Evolutionary conservation across 1,140 invertebrate species (phyloP).

Genomic region (Drosophila ficusphila): DNA sequence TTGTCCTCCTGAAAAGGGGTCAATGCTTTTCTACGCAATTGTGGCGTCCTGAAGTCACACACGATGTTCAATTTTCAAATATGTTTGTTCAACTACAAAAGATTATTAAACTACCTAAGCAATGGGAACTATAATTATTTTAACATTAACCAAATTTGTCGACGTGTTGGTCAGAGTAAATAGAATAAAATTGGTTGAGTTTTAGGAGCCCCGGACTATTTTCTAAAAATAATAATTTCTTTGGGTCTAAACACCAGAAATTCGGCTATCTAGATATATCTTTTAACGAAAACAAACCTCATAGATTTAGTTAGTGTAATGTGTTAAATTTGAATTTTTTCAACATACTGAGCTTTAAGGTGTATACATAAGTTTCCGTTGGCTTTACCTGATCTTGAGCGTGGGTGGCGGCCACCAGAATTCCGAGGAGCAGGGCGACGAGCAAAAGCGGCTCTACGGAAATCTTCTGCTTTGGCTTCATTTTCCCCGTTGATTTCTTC

Average conservation of each 20-base stretch:
- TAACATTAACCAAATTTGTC: background rate
- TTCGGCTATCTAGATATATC: no score
- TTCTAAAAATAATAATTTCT: no score
- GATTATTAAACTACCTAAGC: no score
- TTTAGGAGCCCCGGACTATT: no score
- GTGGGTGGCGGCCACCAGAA: conserved; percentile 65
- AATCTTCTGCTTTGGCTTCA: conserved; percentile 73
- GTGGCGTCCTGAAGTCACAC: background rate
- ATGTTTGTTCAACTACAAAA: background rate
- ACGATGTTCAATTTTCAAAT: background rate
- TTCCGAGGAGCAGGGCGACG: conserved; percentile 47
- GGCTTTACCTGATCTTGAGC: conserved; percentile 71
- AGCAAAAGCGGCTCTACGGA: conserved; percentile 39
- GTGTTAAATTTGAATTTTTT: background rate
- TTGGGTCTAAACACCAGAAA: no score
- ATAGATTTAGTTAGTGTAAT: no score
- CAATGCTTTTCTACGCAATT: background rate
- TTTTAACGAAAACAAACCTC: no score
- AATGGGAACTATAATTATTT: background rate
- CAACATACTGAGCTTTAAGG: background rate
- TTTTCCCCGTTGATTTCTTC: conserved; percentile 36
- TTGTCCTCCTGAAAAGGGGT: background rate
- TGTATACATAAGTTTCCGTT: background rate
- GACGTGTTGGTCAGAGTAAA: background rate
- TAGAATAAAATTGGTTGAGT: no score